These are phyloP conservation scores for Graptemys geographica DNA, from an alignment of 2,797 vertebrate genomes.

Conservation along the genomic window DNA sequence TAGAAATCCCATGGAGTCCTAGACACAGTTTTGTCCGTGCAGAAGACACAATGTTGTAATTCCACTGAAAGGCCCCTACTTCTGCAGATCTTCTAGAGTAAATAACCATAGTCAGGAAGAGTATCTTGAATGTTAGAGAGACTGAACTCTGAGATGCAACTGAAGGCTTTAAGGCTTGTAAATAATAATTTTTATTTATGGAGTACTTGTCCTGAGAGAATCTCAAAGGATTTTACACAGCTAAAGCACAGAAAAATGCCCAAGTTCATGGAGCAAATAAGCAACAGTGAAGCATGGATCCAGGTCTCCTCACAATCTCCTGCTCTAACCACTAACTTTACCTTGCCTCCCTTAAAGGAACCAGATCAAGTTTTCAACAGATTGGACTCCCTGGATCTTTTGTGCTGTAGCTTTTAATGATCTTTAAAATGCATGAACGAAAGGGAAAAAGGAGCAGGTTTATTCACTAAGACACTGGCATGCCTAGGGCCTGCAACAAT, in stretches of 20 bases:
- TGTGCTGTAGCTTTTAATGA: background rate
- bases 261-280: background rate
- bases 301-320: background rate
- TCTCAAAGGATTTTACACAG: constrained; percentile 15
- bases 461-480: background rate
- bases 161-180: constrained; percentile 14
- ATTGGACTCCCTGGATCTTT: background rate
- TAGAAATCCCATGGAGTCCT: background rate
- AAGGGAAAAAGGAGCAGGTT: background rate
- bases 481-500: background rate
- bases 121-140: background rate
- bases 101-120: background rate
- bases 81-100: background rate
- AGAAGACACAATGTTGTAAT: background rate
- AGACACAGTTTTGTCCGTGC: background rate
- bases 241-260: background rate
- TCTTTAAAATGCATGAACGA: background rate
- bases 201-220: background rate
- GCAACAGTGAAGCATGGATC: background rate
- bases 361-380: background rate
- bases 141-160: background rate
- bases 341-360: background rate
- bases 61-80: background rate
- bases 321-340: background rate
- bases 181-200: background rate